Percentiles rank a stretch among this genome's conserved stretches.
phyloP scores from a whole-genome alignment of 2,797 vertebrate genomes.

The Brotula barbata region DNA sequence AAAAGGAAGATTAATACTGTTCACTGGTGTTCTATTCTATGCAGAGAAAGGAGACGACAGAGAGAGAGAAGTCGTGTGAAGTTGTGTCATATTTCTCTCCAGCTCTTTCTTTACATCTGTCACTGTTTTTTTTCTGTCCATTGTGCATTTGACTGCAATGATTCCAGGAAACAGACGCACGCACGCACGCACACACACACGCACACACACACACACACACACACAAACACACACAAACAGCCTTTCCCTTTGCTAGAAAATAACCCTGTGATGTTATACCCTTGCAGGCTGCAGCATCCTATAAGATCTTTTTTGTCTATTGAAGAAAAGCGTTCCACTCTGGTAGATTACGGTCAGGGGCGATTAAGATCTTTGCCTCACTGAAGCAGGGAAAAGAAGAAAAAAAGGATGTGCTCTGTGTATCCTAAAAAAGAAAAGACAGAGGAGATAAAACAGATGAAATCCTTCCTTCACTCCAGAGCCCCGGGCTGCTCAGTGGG shows the following conservation, averaged over 20 bases:
- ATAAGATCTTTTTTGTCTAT: conserved; percentile 72
- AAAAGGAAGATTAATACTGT: not conserved
- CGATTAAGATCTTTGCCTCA: conserved; percentile 79
- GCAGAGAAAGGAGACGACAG: not conserved
- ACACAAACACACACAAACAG: too few relatives aligned
- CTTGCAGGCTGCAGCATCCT: conserved; percentile 62
- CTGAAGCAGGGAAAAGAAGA: conserved; percentile 54
- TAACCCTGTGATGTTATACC: conserved; percentile 64
- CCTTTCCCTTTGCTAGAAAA: conserved; percentile 51
- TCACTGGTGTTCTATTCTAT: not conserved
- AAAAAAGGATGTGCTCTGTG: conserved; percentile 61
- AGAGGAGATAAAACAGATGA: conserved; percentile 76
- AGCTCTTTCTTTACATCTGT: conserved; percentile 12
- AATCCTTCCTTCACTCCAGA: conserved; percentile 70
- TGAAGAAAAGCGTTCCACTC: conserved; percentile 75
- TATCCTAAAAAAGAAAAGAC: conserved; percentile 70
- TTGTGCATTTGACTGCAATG: conserved; percentile 17
- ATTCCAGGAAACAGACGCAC: conserved; percentile 23
- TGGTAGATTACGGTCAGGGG: conserved; percentile 76
- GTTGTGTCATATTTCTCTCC: conserved; percentile 24
- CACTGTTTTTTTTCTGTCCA: conserved; percentile 16
- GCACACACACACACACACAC: conserved; percentile 12
- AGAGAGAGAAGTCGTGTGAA: conserved; percentile 13
- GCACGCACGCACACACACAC: conserved; percentile 37
- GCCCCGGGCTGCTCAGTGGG: conserved; percentile 59